phyloP scores from a whole-genome alignment of 2,888 invertebrate genomes.

The Himalopsyche japonica region DNA sequence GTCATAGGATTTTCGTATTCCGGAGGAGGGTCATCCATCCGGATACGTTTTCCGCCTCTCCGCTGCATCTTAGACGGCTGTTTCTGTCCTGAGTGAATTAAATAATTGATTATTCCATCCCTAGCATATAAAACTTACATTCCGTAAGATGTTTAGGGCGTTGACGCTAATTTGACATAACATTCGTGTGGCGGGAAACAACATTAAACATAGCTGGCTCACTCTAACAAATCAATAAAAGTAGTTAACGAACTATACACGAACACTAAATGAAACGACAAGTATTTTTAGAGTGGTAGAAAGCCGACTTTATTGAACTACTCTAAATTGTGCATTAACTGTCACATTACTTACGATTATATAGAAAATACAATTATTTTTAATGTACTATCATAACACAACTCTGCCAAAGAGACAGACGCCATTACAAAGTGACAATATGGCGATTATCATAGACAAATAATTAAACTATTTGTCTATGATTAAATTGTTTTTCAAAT shows the following conservation, averaged over 20 bases:
- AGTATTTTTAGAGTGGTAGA: no score
- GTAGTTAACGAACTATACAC: background rate
- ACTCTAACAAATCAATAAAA: background rate
- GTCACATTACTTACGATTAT: no score
- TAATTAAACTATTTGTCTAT: no score
- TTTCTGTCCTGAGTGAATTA: background rate
- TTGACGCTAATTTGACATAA: background rate
- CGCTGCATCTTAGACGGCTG: slow-evolving; percentile 68
- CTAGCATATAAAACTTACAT: background rate
- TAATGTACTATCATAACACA: no score
- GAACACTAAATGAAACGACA: no score
- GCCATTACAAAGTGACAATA: no score
- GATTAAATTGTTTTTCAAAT: no score
- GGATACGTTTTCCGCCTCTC: slow-evolving; percentile 85
- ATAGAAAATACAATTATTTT: no score
- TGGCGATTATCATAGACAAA: no score
- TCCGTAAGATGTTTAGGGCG: background rate
- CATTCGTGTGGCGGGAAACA: background rate
- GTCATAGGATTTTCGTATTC: slow-evolving; percentile 78
- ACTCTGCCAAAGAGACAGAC: no score
- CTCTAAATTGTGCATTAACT: no score
- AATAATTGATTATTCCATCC: background rate
- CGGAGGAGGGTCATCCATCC: slow-evolving; percentile 89
- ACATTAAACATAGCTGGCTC: background rate
- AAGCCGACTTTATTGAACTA: no score